Base-by-base conservation (phyloP, 1,140 invertebrate species). In the Caenorhabditis briggsae region DNA sequence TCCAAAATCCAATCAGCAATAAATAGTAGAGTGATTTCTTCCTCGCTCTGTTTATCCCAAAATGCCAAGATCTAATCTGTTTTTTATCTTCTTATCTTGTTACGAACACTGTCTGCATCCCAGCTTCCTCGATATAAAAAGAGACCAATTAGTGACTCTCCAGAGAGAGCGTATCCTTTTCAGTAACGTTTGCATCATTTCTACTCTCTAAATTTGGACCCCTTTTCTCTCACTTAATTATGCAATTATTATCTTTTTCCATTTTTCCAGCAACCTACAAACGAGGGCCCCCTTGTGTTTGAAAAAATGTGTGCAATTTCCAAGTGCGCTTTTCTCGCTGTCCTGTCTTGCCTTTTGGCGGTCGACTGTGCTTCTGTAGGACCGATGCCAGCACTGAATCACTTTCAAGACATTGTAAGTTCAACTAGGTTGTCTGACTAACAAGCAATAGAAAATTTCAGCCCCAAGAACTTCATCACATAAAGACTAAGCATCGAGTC, bases 241-340 rank as follows among this genome's bases (percentile, higher is more conserved):
- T 58, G 12, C 23, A 11, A 12, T 61, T 33, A 61, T 20, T 61
- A 61, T 18, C 11, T 8, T 58, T n/a, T 64, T 25, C 9, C 16
- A 43, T 46, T 18, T 7, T 70, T 70, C 16, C 46, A 78, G 70
- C n/a, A 78, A 78, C 33, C 33, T 33, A 33, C 70, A 50, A 78
- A 78, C 70, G 43, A 78, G 70, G 70, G 70, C 70, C 70, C 59
- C 64, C 70, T 78, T 53, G 43, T 78, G 70, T 78, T 11, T 78
- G n/a, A 14, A 50, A 78, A 78, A 53, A 46, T 53, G 16, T 46
- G 46, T 46, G 11, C 48, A 9, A 12, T 78, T 14, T 2, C 48
- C 20, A 78, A 20, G 18, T 25, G n/a, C 70, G 14, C 50, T 20
- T 23, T 46, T 78, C 8, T 78, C 9, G 14, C 3, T 78, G 41